These are phyloP conservation scores for Macropus fuliginosus DNA, from an alignment of 2,797 vertebrate genomes.

Conservation along the genomic window DNA sequence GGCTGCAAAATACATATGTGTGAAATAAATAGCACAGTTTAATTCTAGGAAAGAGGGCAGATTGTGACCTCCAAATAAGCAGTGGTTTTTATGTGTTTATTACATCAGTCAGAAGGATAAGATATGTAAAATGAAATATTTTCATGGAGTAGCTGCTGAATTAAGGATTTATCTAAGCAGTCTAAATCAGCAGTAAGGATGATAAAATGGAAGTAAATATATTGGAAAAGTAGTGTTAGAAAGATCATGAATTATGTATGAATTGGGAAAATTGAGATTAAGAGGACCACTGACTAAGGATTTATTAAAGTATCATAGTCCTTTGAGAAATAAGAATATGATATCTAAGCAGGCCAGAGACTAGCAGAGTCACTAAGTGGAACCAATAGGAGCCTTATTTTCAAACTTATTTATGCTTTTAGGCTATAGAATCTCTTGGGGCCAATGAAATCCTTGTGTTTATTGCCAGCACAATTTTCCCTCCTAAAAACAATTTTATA, in stretches of 20 bases:
- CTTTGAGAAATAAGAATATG: background rate
- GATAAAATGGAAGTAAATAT: background rate
- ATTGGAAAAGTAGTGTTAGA: background rate
- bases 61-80: background rate
- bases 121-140: conserved; percentile 27
- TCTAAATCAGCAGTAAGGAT: background rate
- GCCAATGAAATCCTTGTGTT: background rate
- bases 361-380: background rate
- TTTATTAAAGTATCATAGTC: background rate
- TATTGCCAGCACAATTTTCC: background rate
- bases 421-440: background rate
- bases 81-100: conserved; percentile 7
- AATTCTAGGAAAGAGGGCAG: background rate
- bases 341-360: background rate
- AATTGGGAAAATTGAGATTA: background rate
- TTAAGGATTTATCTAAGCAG: background rate
- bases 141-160: conserved; percentile 5
- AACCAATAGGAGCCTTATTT: background rate
- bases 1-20: background rate
- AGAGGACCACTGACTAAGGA: background rate
- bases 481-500: background rate
- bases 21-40: background rate
- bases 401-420: background rate
- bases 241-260: background rate
- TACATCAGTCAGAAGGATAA: conserved; percentile 47